These are phyloP conservation scores for Thamnophis sirtalis DNA, from an alignment of 2,113 vertebrate species.

Conservation along the genomic window DNA sequence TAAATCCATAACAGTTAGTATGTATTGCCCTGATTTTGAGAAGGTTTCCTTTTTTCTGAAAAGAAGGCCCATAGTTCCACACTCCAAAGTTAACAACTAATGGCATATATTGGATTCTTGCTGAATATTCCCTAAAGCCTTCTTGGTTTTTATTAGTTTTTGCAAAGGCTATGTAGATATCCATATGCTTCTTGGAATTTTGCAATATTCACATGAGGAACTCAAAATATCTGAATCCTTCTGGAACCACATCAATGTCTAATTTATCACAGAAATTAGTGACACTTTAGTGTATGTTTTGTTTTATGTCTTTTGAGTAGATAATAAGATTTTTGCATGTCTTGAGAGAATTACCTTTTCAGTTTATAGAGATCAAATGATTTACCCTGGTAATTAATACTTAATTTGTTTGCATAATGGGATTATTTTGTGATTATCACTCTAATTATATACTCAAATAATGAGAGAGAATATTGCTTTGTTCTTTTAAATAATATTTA, in stretches of 20 bases:
- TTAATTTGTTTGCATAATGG: not conserved
- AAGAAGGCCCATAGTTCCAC: not conserved
- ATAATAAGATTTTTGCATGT: not conserved
- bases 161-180: not conserved
- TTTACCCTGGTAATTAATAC: not conserved
- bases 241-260: not conserved
- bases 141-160: not conserved
- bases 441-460: not conserved
- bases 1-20: not conserved
- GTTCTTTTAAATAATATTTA: not conserved
- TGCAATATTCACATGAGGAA: not conserved
- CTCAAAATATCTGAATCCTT: not conserved
- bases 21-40: not conserved
- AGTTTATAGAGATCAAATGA: not conserved
- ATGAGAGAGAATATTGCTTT: not conserved
- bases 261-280: conserved; percentile 1
- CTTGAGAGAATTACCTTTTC: not conserved
- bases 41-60: not conserved
- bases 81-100: not conserved
- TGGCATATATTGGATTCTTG: not conserved
- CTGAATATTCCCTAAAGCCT: not conserved
- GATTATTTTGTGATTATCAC: not conserved
- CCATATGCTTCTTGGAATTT: not conserved
- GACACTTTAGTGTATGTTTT: not conserved
- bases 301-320: not conserved